Base-by-base conservation (phyloP, 2,888 invertebrate genomes). In the Norana najaformis region DNA sequence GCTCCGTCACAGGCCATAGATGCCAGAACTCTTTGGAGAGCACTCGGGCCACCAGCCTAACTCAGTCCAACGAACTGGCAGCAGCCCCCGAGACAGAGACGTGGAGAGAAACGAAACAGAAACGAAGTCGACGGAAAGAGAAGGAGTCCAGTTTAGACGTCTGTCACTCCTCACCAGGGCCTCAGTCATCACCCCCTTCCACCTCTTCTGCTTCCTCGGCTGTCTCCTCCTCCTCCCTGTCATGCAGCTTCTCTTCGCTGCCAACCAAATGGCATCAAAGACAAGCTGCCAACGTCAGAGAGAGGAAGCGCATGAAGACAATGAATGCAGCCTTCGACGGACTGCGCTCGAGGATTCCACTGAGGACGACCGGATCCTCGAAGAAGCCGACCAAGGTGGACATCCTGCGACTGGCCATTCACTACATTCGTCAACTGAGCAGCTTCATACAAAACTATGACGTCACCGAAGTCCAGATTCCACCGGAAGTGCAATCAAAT, bases 381-480 rank as follows among this genome's bases (percentile, higher is more conserved):
- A 89, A 89, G 83, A 89, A 83, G 38, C 83, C 82, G 83, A 89
- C 89, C 16, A 89, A 89, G 39, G 89, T 89, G n/a, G 89, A 89
- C 83, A 89, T 82, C 11, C 39, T 89, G 83, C 82, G 89, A 37
- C 39, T 89, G 35, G 89, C 89, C 35, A 82, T 89, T 37, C 83
- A 89, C 83, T 89, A 89, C 83, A 89, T 89, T 30, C 82, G 82
- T 35, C 89, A 89, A 36, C 83, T 89, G 83, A 37, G 14, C 36
- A 23, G 30, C 39, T 83, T 89, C 36, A 82, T 89, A 23, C 34
- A 83, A 37, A 82, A 83, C 39, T 82, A 89, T 39, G 89, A 36
- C 41, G 89, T 89, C 53, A 11, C 16, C 36, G 89, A 14, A 6
- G 20, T 37, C 36, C 85, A 30, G 4, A 35, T 30, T 37, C 36